Evolutionary conservation across 2,113 vertebrate species (phyloP).

Genomic region (Phoenicopterus ruber): DNA sequence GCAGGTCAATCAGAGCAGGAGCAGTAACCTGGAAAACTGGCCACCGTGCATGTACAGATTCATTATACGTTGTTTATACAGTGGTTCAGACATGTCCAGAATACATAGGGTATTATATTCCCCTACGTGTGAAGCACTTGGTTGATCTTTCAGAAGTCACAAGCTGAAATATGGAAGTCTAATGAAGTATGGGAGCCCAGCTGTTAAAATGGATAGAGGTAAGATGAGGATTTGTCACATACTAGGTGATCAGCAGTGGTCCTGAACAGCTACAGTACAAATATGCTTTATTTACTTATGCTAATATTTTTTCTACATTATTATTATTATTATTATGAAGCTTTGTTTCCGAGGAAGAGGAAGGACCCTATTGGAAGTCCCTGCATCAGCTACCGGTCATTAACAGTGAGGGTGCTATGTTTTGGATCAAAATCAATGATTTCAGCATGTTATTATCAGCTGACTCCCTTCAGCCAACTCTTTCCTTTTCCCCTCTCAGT

Average conservation of each 20-base stretch:
- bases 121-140: no score
- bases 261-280: neutral
- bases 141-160: neutral
- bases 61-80: no score
- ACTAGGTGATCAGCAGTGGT: neutral
- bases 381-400: neutral
- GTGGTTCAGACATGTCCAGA: no score
- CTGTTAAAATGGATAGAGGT: neutral
- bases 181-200: neutral
- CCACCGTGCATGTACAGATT: neutral
- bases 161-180: neutral
- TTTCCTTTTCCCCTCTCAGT: neutral
- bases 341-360: neutral
- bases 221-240: neutral
- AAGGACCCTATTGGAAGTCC: neutral
- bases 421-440: neutral
- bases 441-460: neutral
- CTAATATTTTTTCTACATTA: neutral
- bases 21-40: neutral
- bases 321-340: neutral
- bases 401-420: neutral
- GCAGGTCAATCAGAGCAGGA: neutral
- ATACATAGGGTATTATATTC: neutral
- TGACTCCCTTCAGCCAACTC: neutral
- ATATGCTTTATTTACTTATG: neutral